A percentile compares a stretch with the other conserved stretches of the same genome.
Evolutionary conservation across 2,888 invertebrate species (phyloP).

Genomic region (Macrophya alboannulata): DNA sequence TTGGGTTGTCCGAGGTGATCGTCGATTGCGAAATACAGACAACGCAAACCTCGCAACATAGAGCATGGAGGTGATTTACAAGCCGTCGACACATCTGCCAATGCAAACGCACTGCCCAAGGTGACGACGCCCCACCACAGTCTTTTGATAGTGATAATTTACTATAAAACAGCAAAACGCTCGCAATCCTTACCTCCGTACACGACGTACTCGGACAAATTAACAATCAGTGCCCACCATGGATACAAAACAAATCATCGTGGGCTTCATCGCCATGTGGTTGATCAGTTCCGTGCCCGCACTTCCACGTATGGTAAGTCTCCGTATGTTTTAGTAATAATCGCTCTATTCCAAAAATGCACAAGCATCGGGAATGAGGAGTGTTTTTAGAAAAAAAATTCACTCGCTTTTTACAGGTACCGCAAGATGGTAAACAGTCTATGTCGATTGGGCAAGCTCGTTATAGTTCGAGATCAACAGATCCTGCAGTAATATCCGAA

Average conservation of each 20-base stretch:
- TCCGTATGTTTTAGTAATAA: slow-evolving; percentile 8
- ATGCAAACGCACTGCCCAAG: slow-evolving; percentile 79
- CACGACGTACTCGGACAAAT: slow-evolving; percentile 66
- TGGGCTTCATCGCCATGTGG: slow-evolving; percentile 20
- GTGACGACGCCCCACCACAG: slow-evolving; percentile 73
- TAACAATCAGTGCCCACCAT: slow-evolving; percentile 61
- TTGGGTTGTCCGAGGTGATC: slow-evolving; percentile 57
- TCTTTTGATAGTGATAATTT: slow-evolving; percentile 79
- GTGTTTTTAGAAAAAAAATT: not conserved
- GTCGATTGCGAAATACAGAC: slow-evolving; percentile 52
- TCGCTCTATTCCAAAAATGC: not conserved
- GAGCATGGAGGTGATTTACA: slow-evolving; percentile 74
- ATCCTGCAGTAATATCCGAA: slow-evolving; percentile 64
- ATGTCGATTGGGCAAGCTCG: not conserved
- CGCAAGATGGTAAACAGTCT: slow-evolving; percentile 62
- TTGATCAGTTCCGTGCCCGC: slow-evolving; percentile 37
- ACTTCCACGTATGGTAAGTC: slow-evolving; percentile 71
- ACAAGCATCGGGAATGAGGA: not conserved
- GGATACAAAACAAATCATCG: slow-evolving; percentile 61
- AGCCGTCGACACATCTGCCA: slow-evolving; percentile 78
- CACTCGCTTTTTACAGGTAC: slow-evolving; percentile 59
- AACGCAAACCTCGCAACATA: slow-evolving; percentile 57
- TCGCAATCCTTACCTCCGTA: slow-evolving; percentile 74
- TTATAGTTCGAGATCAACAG: not conserved
- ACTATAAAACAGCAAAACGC: slow-evolving; percentile 79